Conservation (phyloP, 2,797 vertebrate species). For the Myripristis murdjan region DNA sequence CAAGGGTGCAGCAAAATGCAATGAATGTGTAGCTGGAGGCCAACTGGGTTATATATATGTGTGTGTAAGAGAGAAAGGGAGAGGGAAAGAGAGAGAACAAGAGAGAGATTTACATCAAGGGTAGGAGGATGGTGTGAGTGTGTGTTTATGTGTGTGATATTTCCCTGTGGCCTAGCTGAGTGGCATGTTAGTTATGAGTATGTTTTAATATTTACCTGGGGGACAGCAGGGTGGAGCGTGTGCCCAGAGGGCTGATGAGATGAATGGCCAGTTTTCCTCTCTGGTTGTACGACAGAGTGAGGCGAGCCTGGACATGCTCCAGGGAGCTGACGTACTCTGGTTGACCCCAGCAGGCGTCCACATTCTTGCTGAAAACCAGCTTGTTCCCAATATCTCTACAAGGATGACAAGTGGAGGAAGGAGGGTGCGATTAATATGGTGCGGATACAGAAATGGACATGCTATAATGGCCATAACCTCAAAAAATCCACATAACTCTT, state of each 20-base stretch:
- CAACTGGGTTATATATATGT: not conserved
- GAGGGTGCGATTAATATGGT: constrained; percentile 66
- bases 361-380: constrained; percentile 90
- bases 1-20: not conserved
- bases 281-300: constrained; percentile 94
- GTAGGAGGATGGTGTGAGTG: no score
- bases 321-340: constrained; percentile 89
- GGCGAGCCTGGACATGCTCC: constrained; percentile 94
- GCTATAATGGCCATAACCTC: constrained; percentile 39
- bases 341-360: constrained; percentile 92
- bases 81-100: no score
- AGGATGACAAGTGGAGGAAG: constrained; percentile 53
- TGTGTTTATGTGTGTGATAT: constrained; percentile 17
- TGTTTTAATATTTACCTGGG: constrained; percentile 86
- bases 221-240: constrained; percentile 94
- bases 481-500: constrained; percentile 33
- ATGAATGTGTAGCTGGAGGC: not conserved
- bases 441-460: constrained; percentile 58
- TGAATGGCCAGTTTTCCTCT: constrained; percentile 95
- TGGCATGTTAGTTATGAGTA: not conserved
- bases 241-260: constrained; percentile 95
- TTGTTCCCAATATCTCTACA: constrained; percentile 92
- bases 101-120: no score
- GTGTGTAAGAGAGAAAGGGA: not conserved
- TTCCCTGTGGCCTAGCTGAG: no score